Evolutionary conservation across 1,140 invertebrate species (phyloP), one percentile per base, ranked within the genome.

Genomic region (Lycorma delicatula): DNA sequence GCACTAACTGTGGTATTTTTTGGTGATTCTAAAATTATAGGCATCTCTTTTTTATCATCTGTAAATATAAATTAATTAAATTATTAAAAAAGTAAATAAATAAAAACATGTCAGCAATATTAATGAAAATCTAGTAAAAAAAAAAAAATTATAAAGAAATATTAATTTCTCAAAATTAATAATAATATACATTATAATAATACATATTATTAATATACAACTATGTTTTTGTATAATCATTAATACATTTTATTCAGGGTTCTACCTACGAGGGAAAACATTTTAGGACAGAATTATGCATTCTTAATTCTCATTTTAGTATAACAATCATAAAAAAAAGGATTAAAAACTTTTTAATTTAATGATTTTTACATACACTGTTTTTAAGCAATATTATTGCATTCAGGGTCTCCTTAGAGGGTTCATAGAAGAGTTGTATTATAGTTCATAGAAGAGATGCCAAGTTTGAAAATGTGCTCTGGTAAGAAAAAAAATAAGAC

Each of bases 1-100:
- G 49, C 25, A 34, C 36, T 46, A 2, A 65, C 54, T 3, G 60
- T 67, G 5, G 50, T 52, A 47, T 67, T 66, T 9, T 53, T 61
- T 1, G 66, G 65, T 20, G 44, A 58, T 57, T 66, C 66, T 7
- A 65, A 47, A 7, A 67, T 61, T 3, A 65, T 60, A 11, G 66
- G 66, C 20, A 67, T 38, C 26, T 65, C 51, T 5, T 57, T 60
- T 46, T 41, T 41, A 26, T 60, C 28, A n/a, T 56, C 66, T 67
- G 49, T 23, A 61, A 61, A 58, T 44, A 27, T 2, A 50, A 4
- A 23, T 6, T 23, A 4, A 48, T 7, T 6, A 23, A 22, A 50
- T 22, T 16, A 27, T 44, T 31, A 18, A 36, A 4, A 12, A 13
- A 20, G 7, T 20, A 27, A 18, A 12, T 12, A 1, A 25, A 3